Evolutionary conservation across 2,113 vertebrate species (phyloP), one percentile per base, ranked within the genome.

Genomic region (Rhynchomys soricoides): DNA sequence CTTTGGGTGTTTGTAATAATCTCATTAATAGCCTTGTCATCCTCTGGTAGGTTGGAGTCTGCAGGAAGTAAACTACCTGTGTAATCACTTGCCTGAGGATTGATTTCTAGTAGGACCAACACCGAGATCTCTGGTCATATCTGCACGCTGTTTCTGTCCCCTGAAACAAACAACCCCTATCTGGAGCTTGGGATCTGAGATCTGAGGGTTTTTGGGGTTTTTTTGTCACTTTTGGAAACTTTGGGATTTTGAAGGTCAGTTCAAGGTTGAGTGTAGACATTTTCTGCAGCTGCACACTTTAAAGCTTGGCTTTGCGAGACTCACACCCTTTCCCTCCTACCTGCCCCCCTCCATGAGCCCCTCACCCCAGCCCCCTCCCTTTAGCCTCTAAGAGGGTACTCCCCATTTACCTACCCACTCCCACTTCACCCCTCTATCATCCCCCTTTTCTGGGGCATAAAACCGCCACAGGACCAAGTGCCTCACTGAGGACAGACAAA

Each of bases 11-110:
- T 90, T 95, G 62, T 66, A 96, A 48, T 8, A 40, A 62, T 78
- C 87, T 94, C 92, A 94, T 93, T 96, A 97, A 93, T 95, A 86
- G 48, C 88, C 10, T 0, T 92, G 55, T 74, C 48, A 78, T 95
- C 62, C 34, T 93, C 29, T n/a, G 50, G 57, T 90, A 50, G 86
- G 40, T 55, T 92, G 59, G 59, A 96, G 75, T 77, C 96, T 93
- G 29, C 74, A 90, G 74, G 57, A 93, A 94, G 86, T 93, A 82
- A 96, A 86, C 77, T 19, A 21, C 55, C 89, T 94, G 10, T 77
- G 43, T 91, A 83, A 94, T 68, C 93, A 88, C 83, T 75, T 81
- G 90, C 16, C 89, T 31, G 31, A 59, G n/a, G 74, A 73, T 79
- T 96, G 74, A 81, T 45, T 81, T 29, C 8, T 40, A 79, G 71